These are phyloP conservation scores for Caenorhabditis sinica DNA, from an alignment of 2,888 invertebrate genomes.

Conservation along the genomic window DNA sequence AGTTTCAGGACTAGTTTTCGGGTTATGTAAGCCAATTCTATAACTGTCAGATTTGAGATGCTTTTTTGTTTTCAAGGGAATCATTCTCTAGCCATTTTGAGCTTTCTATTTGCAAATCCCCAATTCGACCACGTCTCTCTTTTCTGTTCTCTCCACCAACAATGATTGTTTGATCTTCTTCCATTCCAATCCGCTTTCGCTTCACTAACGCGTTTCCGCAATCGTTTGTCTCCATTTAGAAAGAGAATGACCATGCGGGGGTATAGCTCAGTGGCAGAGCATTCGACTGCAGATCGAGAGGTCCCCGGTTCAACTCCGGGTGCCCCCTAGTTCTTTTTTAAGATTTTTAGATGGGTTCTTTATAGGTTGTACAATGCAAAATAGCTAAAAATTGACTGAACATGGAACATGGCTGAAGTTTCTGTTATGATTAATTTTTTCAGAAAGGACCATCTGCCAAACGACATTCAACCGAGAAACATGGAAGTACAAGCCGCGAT, in stretches of 20 bases:
- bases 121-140: too few relatives aligned
- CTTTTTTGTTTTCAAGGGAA: too few relatives aligned
- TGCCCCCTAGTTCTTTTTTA: constrained; percentile 74
- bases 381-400: too few relatives aligned
- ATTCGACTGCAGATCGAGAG: constrained; percentile 83
- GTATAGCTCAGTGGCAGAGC: constrained; percentile 83
- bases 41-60: too few relatives aligned
- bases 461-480: constrained; percentile 33
- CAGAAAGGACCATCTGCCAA: constrained; percentile 53
- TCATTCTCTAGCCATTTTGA: too few relatives aligned
- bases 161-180: too few relatives aligned
- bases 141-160: neutral
- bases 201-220: neutral
- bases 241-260: constrained; percentile 58
- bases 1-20: too few relatives aligned
- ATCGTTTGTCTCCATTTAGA: neutral
- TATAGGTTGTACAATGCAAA: too few relatives aligned
- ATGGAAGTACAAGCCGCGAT: constrained; percentile 15
- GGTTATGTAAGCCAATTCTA: too few relatives aligned
- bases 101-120: too few relatives aligned
- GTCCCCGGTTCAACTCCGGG: constrained; percentile 82
- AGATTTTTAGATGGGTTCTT: too few relatives aligned
- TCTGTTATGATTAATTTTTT: neutral
- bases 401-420: neutral
- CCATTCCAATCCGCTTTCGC: too few relatives aligned